These are phyloP conservation scores for Carapus acus DNA, from an alignment of 2,797 vertebrate genomes.

Conservation along the genomic window DNA sequence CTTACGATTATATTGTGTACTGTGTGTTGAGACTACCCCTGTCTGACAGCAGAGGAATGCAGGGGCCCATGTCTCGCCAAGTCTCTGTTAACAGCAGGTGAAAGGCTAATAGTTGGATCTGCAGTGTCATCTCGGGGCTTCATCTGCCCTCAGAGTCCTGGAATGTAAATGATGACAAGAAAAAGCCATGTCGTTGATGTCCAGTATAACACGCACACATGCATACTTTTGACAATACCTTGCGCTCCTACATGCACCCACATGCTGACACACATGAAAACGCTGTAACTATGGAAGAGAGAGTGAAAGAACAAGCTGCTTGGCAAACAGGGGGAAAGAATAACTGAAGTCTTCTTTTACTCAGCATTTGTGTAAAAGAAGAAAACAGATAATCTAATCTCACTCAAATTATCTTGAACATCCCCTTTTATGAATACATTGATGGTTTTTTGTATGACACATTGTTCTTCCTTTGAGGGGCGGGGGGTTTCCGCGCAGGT, in stretches of 20 bases:
- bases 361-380: conserved; percentile 38
- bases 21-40: conserved; percentile 69
- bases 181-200: conserved; percentile 53
- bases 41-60: conserved; percentile 82
- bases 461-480: conserved; percentile 52
- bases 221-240: neutral
- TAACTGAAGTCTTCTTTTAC: conserved; percentile 40
- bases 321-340: conserved; percentile 43
- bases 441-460: conserved; percentile 41
- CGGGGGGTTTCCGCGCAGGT: conserved; percentile 53
- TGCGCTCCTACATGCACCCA: conserved; percentile 16
- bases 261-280: conserved; percentile 5
- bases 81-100: conserved; percentile 89
- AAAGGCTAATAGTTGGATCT: conserved; percentile 91
- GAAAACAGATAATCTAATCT: conserved; percentile 39
- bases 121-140: conserved; percentile 86
- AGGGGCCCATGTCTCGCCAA: conserved; percentile 79
- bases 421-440: conserved; percentile 44
- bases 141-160: conserved; percentile 84
- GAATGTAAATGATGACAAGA: conserved; percentile 97
- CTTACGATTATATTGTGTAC: conserved; percentile 52
- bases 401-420: conserved; percentile 46
- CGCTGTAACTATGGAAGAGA: conserved; percentile 33
- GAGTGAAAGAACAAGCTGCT: conserved; percentile 26
- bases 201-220: conserved; percentile 28